These are phyloP conservation scores for Catharus fuscescens DNA, from an alignment of 2,113 vertebrate species.

Conservation along the genomic window DNA sequence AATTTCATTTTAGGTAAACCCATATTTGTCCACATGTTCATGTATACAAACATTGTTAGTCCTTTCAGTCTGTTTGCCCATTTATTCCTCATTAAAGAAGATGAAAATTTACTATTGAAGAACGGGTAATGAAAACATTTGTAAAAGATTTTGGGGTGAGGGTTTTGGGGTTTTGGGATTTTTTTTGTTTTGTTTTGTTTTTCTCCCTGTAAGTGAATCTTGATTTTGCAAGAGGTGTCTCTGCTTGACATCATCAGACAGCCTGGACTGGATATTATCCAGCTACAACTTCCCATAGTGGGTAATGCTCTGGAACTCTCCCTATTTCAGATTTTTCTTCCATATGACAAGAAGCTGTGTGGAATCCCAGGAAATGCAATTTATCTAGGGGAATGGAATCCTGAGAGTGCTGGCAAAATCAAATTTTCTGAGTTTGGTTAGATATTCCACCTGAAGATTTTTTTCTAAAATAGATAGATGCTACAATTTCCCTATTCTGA, in stretches of 20 bases:
- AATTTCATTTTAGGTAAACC: not conserved
- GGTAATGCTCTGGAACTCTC: not conserved
- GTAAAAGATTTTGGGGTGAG: accelerated
- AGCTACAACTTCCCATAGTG: not conserved
- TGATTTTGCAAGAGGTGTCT: not conserved
- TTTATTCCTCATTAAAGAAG: not conserved
- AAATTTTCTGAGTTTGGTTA: not conserved
- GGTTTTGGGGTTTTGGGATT: too few relatives aligned
- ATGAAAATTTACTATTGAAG: not conserved
- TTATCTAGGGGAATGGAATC: not conserved
- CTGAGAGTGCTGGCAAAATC: not conserved
- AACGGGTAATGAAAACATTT: not conserved
- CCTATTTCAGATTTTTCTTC: not conserved
- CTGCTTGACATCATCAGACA: not conserved
- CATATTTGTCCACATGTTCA: accelerated
- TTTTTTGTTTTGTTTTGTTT: too few relatives aligned
- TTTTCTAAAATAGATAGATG: not conserved
- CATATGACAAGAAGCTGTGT: not conserved
- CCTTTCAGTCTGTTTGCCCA: not conserved
- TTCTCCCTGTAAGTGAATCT: not conserved
- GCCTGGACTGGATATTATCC: not conserved
- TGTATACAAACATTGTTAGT: not conserved
- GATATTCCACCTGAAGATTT: not conserved
- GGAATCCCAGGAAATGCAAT: not conserved
- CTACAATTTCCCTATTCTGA: not conserved